Conservation (phyloP, 2,113 vertebrate species). For the Microtus ochrogaster region DNA sequence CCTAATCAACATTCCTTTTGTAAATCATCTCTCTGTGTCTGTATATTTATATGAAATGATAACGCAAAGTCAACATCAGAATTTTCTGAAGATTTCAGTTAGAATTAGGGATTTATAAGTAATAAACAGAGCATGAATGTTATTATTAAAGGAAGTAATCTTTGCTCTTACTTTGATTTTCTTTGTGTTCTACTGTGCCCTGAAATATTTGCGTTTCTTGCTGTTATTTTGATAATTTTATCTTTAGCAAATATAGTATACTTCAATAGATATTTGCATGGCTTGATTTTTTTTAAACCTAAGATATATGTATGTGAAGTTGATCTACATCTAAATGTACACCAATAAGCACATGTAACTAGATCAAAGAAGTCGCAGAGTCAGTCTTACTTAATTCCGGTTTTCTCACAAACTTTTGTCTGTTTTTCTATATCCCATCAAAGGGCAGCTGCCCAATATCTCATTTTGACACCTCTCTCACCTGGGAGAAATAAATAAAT, state of each 20-base stretch:
- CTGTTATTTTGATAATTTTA: not conserved
- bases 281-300: not conserved
- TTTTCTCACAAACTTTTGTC: not conserved
- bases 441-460: not conserved
- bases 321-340: not conserved
- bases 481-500: not conserved
- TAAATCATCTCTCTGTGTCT: not conserved
- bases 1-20: rapidly evolving
- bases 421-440: not conserved
- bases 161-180: not conserved
- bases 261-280: not conserved
- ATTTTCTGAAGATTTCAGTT: not conserved
- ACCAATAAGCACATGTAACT: not conserved
- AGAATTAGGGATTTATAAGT: not conserved
- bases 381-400: not conserved
- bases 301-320: not conserved
- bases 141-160: not conserved
- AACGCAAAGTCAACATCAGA: not conserved
- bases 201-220: not conserved
- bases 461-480: not conserved
- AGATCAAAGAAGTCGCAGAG: not conserved
- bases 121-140: not conserved
- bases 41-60: not conserved
- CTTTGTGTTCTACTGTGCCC: not conserved
- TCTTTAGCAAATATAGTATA: not conserved